Evolutionary conservation across 1,140 invertebrate genomes (phyloP), one percentile per base, ranked within the genome.

Genomic region (Aphelinus certus): DNA sequence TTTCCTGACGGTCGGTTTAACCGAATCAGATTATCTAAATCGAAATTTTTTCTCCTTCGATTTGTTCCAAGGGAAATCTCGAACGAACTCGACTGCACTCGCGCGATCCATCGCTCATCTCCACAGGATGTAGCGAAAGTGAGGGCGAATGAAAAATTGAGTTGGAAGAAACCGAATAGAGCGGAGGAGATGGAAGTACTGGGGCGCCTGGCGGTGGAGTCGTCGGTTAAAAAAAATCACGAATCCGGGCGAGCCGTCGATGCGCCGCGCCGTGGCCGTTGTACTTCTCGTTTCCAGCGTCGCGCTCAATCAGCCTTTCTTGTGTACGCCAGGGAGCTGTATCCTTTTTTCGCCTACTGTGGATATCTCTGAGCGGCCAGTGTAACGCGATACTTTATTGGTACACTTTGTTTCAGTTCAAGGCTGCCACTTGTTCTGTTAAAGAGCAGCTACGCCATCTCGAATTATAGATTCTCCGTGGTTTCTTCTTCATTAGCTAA

Each of bases 331-430:
- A 47, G 56, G 51, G 2, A 64, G 45, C 49, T 66, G 26, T 26
- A 53, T 73, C 47, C 48, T 47, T 55, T 66, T 46, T 74, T 63
- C 46, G 47, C 58, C 73, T 69, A 73, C 71, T 60, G 63, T 67
- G 49, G 62, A 3, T 45, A n/a, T 7, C 60, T 58, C 48, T 64
- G 65, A 57, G 71, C 56, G 26, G 61, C 62, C 45, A 65, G 60
- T 58, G 73, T 70, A 75, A 70, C 51, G 53, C 73, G 73, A 75
- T 70, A 75, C 67, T 75, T 75, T 70, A 70, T 70, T 65, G 60
- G 73, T 58, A 65, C 26, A 26, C 66, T 64, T 75, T 58, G 73
- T 58, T 68, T 46, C 62, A 26, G 60, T 61, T 3, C 71, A 73
- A 66, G 63, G 56, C 47, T 53, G 51, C 45, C 55, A 60, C 53